Base-by-base conservation (phyloP, 2,888 invertebrate genomes). In the Drosophila silvestris region DNA sequence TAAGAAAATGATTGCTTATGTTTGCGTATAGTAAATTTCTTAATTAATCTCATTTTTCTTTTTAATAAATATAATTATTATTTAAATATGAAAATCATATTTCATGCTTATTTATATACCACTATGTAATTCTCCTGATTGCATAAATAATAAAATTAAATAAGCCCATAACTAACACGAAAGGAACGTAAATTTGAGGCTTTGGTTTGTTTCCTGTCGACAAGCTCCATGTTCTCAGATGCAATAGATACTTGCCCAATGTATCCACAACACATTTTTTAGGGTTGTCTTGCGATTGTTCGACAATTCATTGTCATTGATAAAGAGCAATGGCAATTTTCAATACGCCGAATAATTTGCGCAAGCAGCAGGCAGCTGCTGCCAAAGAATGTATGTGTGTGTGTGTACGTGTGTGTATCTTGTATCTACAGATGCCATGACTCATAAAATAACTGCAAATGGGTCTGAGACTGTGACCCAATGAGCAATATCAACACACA, bases 281-380 rank as follows among this genome's bases (percentile, higher is more conserved):
- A 74, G 68, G 78, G 71, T 69, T 79, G 71, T 71, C 71, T 69
- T 5, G 47, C 71, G 74, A 60, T 74, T 68, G 63, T 66, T 73
- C 61, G 58, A 63, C 75, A 70, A 72, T 74, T 79, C 86, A 86
- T 90, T 90, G 85, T 79, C 90, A 90, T 81, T 81, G 79, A 86
- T 73, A 76, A 89, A 85, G 70, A 71, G 68, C 70, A 61, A 77
- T 65, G 70, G 79, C 79, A 87, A 79, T 81, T 79, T 47, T 76
- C 80, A 84, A 87, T 77, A 73, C 66, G 53, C 66, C 67, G 77
- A 75, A 78, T 72, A 70, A 77, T 88, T 82, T 84, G 77, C 77
- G 84, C 83, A 86, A 79, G 68, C 75, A 54, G 54, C 73, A 51
- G 54, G 57, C 73, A 51, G 70, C 75, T 67, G 79, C 78, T 83